A percentile compares a stretch with the other conserved stretches of the same genome.
These are phyloP conservation scores for Dascillus cervinus DNA, from an alignment of 2,888 invertebrate species.

Conservation along the genomic window DNA sequence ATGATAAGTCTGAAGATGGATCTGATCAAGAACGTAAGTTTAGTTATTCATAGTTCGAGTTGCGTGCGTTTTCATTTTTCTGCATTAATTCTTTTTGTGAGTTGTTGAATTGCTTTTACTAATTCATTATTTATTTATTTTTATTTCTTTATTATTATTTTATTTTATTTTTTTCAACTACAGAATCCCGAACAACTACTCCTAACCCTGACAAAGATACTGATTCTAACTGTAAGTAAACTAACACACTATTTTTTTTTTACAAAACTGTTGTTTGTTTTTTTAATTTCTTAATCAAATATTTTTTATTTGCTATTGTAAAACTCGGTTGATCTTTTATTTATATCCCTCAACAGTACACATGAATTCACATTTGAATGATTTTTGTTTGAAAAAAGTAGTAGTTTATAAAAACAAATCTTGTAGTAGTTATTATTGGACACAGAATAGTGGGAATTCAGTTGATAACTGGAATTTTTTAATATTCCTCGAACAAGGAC, in stretches of 20 bases:
- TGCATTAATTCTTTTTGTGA: background rate
- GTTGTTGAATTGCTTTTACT: background rate
- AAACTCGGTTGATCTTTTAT: no score
- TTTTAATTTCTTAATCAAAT: no score
- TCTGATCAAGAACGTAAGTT: conserved; percentile 97
- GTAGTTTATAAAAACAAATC: no score
- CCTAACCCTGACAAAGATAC: conserved; percentile 40
- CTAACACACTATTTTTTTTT: conserved; percentile 16
- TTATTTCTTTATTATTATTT: background rate
- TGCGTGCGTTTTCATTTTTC: background rate
- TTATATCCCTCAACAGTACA: no score
- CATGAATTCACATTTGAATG: no score
- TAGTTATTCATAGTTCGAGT: conserved; percentile 3
- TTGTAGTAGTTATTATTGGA: no score
- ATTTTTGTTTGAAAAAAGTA: no score
- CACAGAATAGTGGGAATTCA: no score
- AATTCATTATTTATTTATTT: background rate
- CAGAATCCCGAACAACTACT: conserved; percentile 40
- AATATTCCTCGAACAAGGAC: no score
- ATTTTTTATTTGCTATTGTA: no score
- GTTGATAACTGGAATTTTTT: no score
- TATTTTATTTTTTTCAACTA: conserved; percentile 29
- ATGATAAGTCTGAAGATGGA: conserved; percentile 94
- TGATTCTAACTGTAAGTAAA: conserved; percentile 43
- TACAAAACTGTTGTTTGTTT: no score